phyloP scores from a whole-genome alignment of 37 sponge, comb jelly and placozoan species.

The Ianthella basta region DNA sequence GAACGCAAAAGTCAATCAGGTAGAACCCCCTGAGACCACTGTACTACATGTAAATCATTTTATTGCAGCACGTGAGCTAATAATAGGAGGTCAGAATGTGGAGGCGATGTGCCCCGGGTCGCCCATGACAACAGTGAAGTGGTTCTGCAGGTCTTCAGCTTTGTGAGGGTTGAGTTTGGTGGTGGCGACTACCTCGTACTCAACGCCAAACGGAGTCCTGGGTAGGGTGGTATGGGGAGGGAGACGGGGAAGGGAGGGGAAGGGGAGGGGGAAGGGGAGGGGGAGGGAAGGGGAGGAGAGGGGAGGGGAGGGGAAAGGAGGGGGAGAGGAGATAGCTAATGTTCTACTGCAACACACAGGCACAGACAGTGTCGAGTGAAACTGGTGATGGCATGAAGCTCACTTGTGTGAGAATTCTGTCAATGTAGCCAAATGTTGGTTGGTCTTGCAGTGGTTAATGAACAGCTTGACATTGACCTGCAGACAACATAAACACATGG shows the following conservation, averaged over 20 bases:
- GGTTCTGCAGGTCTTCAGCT: conserved; percentile 81
- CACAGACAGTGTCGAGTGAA: neutral
- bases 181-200: conserved; percentile 87
- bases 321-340: no score
- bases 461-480: conserved; percentile 69
- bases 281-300: no score
- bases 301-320: no score
- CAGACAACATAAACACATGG: neutral
- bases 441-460: conserved; percentile 96
- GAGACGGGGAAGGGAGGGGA: no score
- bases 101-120: conserved; percentile 33
- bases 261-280: no score
- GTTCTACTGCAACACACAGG: no score
- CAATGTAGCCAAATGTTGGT: conserved; percentile 84
- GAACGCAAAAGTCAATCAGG: no score
- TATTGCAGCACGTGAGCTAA: neutral
- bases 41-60: no score
- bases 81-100: neutral
- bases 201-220: conserved; percentile 95
- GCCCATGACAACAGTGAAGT: conserved; percentile 84
- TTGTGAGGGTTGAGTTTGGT: conserved; percentile 93
- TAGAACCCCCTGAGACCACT: no score
- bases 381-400: neutral
- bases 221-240: neutral
- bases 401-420: conserved; percentile 83